Evolutionary conservation across 1,140 invertebrate genomes (phyloP).

Genomic region (Whitmania pigra): DNA sequence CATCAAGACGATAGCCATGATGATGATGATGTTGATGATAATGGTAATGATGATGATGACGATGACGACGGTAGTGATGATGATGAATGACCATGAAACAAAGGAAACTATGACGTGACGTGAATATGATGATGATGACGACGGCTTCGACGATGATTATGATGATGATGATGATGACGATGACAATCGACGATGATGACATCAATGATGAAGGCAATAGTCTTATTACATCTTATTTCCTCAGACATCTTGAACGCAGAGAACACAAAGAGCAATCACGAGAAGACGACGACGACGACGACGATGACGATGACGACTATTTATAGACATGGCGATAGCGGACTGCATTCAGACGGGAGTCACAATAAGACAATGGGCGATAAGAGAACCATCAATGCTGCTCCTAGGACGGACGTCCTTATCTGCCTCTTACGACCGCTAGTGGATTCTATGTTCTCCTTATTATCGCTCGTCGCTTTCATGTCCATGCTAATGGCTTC

Average conservation of each 20-base stretch:
- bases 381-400: not conserved
- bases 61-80: not conserved
- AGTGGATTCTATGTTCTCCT: no score
- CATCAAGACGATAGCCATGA: no score
- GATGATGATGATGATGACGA: not conserved
- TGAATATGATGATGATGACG: not conserved
- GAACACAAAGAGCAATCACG: no score
- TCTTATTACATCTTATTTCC: no score
- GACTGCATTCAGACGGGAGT: not conserved
- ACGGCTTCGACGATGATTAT: not conserved
- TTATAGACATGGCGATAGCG: not conserved
- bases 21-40: not conserved
- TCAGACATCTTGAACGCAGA: no score
- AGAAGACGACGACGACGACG: not conserved
- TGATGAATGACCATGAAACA: not conserved
- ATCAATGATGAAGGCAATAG: not conserved
- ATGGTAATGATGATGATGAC: conserved; percentile 5
- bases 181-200: not conserved
- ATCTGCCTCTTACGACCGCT: no score
- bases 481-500: not conserved
- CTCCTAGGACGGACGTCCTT: no score
- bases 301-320: conserved; percentile 4
- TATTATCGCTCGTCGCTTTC: no score
- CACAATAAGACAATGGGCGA: not conserved
- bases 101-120: not conserved